Evolutionary conservation across 2,888 invertebrate genomes (phyloP), one percentile per base, ranked within the genome.

Genomic region (Panopea generosa): DNA sequence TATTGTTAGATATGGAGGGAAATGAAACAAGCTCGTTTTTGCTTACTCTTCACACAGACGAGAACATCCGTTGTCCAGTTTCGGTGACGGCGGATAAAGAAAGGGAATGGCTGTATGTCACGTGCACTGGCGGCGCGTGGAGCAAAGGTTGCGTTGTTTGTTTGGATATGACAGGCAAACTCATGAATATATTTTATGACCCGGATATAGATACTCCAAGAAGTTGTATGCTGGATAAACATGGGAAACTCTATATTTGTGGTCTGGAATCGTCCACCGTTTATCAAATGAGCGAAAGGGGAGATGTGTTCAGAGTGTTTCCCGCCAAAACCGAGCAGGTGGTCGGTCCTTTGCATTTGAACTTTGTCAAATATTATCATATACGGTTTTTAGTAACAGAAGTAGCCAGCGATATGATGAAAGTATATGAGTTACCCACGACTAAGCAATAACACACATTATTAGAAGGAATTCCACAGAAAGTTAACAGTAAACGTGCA

Each of bases 41-140:
- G 2, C 53, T 78, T 6, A 68, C 74, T 2, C 18, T 53, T 6
- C 71, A 78, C 40, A 55, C 74, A 38, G 78, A 78, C 24, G 78
- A 78, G 29, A 78, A 78, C 56, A 74, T 78, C 33, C 66, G 78
- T 24, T 78, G 78, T 29, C 78, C 74, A 0, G 78, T 78, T 2
- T 61, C 74, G 1, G 70, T 78, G 1, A 55, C 57, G n/a, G 70
- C 71, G 3, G 78, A 78, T 14, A 63, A 71, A 38, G 45, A 52
- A n/a, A 27, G 33, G 18, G 57, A 63, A 38, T 18, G 62, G 16
- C 29, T 78, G 43, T 78, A 78, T 38, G 53, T 78, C 18, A 74
- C 78, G 16, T 78, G 78, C 38, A 74, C 78, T 9, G 78, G 78
- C 9, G 78, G 78, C 4, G 78, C 78, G 7, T 78, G 78, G 78